Evolutionary conservation across 2,797 vertebrate genomes (phyloP).

Genomic region (Argentina silus): DNA sequence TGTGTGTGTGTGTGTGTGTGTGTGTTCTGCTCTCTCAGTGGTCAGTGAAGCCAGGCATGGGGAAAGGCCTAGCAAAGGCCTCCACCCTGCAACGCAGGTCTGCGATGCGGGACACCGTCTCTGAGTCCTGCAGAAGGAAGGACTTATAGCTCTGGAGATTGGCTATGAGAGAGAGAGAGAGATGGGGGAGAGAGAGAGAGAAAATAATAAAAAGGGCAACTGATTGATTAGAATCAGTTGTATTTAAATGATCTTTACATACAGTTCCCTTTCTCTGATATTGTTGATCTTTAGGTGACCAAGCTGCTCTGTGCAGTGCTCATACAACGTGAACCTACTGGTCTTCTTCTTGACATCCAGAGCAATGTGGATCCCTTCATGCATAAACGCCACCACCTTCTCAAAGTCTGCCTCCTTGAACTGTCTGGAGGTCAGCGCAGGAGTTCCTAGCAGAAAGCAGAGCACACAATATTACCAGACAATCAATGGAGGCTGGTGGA

Average conservation of each 20-base stretch:
- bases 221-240: too few species aligned
- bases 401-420: constrained; percentile 85
- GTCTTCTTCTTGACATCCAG: constrained; percentile 86
- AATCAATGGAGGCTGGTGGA: too few species aligned
- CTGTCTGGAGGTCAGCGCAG: constrained; percentile 83
- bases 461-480: too few species aligned
- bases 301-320: background rate
- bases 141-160: constrained; percentile 83
- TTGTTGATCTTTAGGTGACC: background rate
- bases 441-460: constrained; percentile 73
- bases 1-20: too few species aligned
- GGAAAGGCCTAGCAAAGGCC: constrained; percentile 85
- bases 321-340: constrained; percentile 66
- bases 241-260: background rate
- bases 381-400: constrained; percentile 85
- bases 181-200: too few species aligned
- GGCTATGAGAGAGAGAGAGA: constrained; percentile 56
- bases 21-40: constrained; percentile 26
- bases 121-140: constrained; percentile 78
- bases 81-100: constrained; percentile 82
- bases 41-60: constrained; percentile 85
- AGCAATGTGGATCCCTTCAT: constrained; percentile 82
- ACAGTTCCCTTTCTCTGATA: background rate
- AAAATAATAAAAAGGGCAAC: too few species aligned
- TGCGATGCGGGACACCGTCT: constrained; percentile 67